Conservation (phyloP, 2,888 invertebrate genomes). For the Smittia sp. region DNA sequence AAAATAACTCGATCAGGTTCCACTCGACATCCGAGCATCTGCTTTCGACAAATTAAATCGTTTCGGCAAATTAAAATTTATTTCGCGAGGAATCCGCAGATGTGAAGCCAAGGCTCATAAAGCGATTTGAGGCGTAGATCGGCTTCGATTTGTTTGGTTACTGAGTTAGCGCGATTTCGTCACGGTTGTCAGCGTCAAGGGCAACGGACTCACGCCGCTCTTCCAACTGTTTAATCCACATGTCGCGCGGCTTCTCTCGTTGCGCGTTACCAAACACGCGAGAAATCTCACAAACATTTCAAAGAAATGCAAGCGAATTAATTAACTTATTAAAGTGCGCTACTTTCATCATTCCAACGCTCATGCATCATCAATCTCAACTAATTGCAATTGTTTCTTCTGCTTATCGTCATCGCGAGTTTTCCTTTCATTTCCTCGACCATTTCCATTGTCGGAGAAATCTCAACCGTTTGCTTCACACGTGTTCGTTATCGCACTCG, state of each 20-base stretch:
- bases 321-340: neutral
- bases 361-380: constrained; percentile 1
- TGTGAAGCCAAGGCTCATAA: neutral
- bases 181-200: neutral
- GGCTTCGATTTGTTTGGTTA: too few relatives aligned
- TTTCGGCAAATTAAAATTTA: constrained; percentile 5
- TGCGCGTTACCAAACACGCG: neutral
- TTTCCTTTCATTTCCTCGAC: neutral
- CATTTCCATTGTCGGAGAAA: neutral
- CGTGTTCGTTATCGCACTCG: neutral
- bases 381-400: neutral
- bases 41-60: neutral
- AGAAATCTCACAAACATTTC: neutral
- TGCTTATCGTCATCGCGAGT: neutral
- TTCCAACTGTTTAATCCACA: neutral
- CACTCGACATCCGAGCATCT: neutral
- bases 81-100: neutral
- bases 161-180: neutral
- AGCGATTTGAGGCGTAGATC: too few relatives aligned
- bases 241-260: neutral
- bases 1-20: neutral
- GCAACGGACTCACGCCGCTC: neutral
- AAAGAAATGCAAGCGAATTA: neutral
- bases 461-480: neutral
- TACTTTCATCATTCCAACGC: neutral